Evolutionary conservation across 2,797 vertebrate genomes (phyloP).

Genomic region (Enteromius afrohamiltoni): DNA sequence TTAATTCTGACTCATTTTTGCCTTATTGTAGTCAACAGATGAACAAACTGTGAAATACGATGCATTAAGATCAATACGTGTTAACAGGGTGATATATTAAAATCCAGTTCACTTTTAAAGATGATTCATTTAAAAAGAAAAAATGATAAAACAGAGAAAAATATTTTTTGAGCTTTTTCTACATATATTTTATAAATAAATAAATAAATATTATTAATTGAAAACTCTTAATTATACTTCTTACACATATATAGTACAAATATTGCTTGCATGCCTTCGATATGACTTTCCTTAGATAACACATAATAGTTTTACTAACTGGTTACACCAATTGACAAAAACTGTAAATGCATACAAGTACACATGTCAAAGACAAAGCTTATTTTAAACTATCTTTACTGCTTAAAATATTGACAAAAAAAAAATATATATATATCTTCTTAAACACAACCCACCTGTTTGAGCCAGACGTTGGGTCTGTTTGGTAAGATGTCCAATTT

Average conservation of each 20-base stretch:
- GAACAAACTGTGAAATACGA: not conserved
- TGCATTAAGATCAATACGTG: not conserved
- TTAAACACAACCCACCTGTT: constrained; percentile 78
- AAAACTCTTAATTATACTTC: not conserved
- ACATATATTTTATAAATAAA: not conserved
- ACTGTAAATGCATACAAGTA: not conserved
- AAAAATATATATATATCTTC: not conserved
- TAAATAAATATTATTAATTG: not conserved
- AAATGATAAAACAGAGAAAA: not conserved
- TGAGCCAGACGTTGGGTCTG: constrained; percentile 77
- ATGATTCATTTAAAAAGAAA: not conserved
- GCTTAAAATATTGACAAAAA: not conserved
- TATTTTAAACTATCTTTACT: not conserved
- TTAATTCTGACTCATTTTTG: not conserved
- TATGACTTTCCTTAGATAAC: not conserved
- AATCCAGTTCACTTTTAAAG: not conserved
- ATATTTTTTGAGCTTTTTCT: no score
- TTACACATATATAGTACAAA: not conserved
- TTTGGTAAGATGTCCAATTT: constrained; percentile 79
- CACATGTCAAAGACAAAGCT: not conserved
- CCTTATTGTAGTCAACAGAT: not conserved
- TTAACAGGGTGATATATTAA: not conserved
- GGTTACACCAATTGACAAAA: not conserved
- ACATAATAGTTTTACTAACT: not conserved
- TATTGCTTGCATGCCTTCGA: not conserved